Percentiles rank a stretch among this genome's conserved stretches.
Conservation (phyloP, 1,140 invertebrate species). For the Drosophila ananassae region DNA sequence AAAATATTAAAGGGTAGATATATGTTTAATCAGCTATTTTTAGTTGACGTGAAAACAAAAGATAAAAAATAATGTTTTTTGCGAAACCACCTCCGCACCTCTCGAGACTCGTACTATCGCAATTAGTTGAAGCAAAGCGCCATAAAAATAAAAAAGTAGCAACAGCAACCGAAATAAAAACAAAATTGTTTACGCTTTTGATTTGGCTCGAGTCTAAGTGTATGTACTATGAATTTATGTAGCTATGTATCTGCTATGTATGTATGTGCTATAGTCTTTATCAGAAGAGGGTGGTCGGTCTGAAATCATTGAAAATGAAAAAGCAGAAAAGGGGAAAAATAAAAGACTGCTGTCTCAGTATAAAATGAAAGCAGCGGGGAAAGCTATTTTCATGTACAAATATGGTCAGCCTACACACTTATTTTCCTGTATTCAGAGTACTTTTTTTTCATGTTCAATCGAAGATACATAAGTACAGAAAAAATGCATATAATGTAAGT, state of each 20-base stretch:
- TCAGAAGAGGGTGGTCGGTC: conserved; percentile 19
- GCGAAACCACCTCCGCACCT: not conserved
- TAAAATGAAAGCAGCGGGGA: conserved; percentile 13
- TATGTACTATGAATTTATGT: conserved; percentile 8
- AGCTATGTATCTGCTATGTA: conserved; percentile 6
- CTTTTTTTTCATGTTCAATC: conserved; percentile 13
- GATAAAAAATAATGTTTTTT: conserved; percentile 1
- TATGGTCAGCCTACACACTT: conserved; percentile 28
- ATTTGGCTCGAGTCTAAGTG: conserved; percentile 35
- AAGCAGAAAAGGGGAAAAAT: conserved; percentile 15
- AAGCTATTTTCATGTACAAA: conserved; percentile 32
- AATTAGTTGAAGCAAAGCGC: conserved; percentile 65
- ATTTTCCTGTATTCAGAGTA: conserved; percentile 24
- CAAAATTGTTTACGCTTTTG: conserved; percentile 73
- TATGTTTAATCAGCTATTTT: not conserved
- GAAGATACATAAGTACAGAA: conserved; percentile 10
- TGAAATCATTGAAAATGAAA: conserved; percentile 33
- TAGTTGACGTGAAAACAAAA: not conserved
- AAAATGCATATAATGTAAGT: not conserved
- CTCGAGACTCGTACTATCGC: conserved; percentile 50
- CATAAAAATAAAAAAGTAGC: conserved; percentile 56
- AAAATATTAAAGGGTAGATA: not conserved
- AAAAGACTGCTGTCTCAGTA: conserved; percentile 27
- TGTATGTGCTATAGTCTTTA: conserved; percentile 1
- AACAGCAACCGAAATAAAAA: conserved; percentile 56